Evolutionary conservation across 1,140 invertebrate genomes (phyloP), one percentile per base, ranked within the genome.

Genomic region (Eurosta solidaginis): DNA sequence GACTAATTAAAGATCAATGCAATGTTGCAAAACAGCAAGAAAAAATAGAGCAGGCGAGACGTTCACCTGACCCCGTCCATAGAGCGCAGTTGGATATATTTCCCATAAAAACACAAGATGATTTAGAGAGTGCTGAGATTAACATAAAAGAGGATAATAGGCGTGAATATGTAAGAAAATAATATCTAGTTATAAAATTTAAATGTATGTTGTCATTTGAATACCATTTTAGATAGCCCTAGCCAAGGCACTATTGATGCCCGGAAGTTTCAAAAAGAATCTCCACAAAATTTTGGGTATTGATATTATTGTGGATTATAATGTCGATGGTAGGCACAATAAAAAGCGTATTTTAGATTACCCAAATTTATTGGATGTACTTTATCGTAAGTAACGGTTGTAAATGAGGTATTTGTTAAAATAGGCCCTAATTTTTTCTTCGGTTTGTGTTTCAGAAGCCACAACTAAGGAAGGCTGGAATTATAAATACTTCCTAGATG

Each of bases 231-330:
- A 68, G 59, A 68, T 40, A 20, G 59, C 59, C 0, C 17, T 68
- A 10, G 59, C 59, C 17, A 40, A 17, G 33, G 59, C 59, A 9
- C 59, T 68, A 0, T 40, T 68, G 12, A 68, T 40, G 33, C 59
- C 59, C 3, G 59, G 59, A 68, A 68, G 59, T 68, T 68, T 68
- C 22, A 68, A 68, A 40, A 68, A 68, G 36, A 68, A 68, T 68
- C n/a, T 68, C 33, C 20, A 40, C n/a, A 68, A 68, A 36, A 68
- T 68, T 40, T 68, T 68, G 17, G 59, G 59, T 2, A 17, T 36
- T 20, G 59, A 68, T 20, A 36, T 68, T 1, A 40, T 68, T 40
- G 1, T 68, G 59, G 59, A 68, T 7, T 68, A 68, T 9, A 68
- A 68, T 36, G 59, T 68, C 40, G 59, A 68, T 40, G 59, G 59